Percentiles rank a stretch among this genome's conserved stretches.
Evolutionary conservation across 2,888 invertebrate genomes (phyloP).

Genomic region (Copidosoma aretas): DNA sequence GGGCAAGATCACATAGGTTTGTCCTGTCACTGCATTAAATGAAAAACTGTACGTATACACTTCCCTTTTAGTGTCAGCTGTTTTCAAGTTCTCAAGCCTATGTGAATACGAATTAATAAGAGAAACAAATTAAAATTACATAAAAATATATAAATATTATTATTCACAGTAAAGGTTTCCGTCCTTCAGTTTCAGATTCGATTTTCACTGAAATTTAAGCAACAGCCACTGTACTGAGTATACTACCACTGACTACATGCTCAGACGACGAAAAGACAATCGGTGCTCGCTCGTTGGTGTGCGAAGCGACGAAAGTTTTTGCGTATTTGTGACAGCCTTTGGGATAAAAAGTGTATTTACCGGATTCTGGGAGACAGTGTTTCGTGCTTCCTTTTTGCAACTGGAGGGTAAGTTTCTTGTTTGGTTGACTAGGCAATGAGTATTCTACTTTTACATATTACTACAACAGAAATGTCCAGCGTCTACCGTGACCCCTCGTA

Average conservation of each 20-base stretch:
- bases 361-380: constrained; percentile 77
- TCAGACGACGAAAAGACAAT: constrained; percentile 57
- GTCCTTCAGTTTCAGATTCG: constrained; percentile 49
- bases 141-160: constrained; percentile 23
- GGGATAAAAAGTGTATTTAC: constrained; percentile 74
- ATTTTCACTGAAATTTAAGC: constrained; percentile 63
- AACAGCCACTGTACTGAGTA: constrained; percentile 53
- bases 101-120: not conserved
- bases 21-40: constrained; percentile 56
- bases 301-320: constrained; percentile 63
- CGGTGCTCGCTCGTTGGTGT: constrained; percentile 61
- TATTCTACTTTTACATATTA: constrained; percentile 67
- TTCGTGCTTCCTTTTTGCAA: constrained; percentile 73
- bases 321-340: constrained; percentile 84
- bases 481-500: constrained; percentile 78
- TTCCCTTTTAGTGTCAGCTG: constrained; percentile 36
- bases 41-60: constrained; percentile 60
- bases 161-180: constrained; percentile 50
- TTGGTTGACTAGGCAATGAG: constrained; percentile 41
- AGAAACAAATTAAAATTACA: not conserved
- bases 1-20: constrained; percentile 69
- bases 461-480: constrained; percentile 86
- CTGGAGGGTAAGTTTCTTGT: constrained; percentile 54
- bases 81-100: constrained; percentile 26
- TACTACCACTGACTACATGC: constrained; percentile 54